Conservation (phyloP, 2,888 invertebrate genomes). For the Dendrolimus pini region DNA sequence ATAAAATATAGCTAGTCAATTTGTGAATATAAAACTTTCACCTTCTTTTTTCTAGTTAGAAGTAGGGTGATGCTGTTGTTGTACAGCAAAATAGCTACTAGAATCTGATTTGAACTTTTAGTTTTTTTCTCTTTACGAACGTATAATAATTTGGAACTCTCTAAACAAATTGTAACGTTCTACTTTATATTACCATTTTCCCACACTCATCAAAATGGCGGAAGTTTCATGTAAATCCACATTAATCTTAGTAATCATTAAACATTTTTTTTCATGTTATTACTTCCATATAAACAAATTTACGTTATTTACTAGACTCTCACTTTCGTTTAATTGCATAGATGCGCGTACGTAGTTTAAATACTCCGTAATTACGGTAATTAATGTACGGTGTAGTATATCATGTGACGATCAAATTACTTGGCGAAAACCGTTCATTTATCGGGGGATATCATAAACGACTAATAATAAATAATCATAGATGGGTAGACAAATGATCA, state of each 20-base stretch:
- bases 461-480: neutral
- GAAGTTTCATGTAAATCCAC: neutral
- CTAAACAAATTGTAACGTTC: neutral
- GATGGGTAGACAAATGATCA: too few species aligned
- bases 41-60: conserved; percentile 2
- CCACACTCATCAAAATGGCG: neutral
- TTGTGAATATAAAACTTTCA: neutral
- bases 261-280: neutral
- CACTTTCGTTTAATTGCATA: neutral
- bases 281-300: neutral
- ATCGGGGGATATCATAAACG: neutral
- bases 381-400: neutral
- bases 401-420: neutral
- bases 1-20: too few species aligned
- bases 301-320: neutral
- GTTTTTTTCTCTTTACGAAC: neutral
- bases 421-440: neutral
- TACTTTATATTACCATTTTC: neutral
- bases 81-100: too few species aligned
- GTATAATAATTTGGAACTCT: neutral
- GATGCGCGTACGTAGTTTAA: neutral
- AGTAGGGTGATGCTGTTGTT: too few species aligned
- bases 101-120: too few species aligned
- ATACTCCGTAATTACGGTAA: neutral
- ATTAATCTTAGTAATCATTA: neutral